Evolutionary conservation across 2,113 vertebrate species (phyloP).

Genomic region (Bubo scandiacus): DNA sequence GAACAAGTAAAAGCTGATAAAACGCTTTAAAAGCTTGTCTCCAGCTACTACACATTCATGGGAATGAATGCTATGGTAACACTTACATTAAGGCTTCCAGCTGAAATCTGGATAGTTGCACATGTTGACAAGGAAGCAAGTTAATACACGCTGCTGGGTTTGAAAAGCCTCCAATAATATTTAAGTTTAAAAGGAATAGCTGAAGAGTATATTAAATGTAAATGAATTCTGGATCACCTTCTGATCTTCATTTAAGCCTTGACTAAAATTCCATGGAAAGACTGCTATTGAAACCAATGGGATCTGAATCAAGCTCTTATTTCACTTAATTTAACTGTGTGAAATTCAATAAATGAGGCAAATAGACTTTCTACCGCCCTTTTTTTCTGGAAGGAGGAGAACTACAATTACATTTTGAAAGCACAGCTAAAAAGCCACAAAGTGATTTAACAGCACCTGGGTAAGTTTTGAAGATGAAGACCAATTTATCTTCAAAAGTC

Average conservation of each 20-base stretch:
- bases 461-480: slow-evolving; percentile 40
- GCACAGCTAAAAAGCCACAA: slow-evolving; percentile 40
- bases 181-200: slow-evolving; percentile 27
- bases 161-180: slow-evolving; percentile 18
- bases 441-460: slow-evolving; percentile 37
- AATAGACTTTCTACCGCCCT: not conserved
- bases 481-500: slow-evolving; percentile 53
- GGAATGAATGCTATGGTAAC: not conserved
- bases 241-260: slow-evolving; percentile 31
- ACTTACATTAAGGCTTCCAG: not conserved
- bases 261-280: slow-evolving; percentile 8
- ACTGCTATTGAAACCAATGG: not conserved
- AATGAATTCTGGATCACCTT: slow-evolving; percentile 11
- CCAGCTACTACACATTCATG: not conserved
- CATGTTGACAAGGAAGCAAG: not conserved
- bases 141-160: not conserved
- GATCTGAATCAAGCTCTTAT: slow-evolving; percentile 8
- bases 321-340: slow-evolving; percentile 24
- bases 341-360: slow-evolving; percentile 1
- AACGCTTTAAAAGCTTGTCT: slow-evolving; percentile 13
- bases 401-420: slow-evolving; percentile 42
- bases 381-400: not conserved
- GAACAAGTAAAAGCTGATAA: not conserved
- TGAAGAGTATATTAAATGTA: slow-evolving; percentile 28
- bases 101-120: not conserved